Conservation (phyloP, 2,797 vertebrate genomes). For the Lacerta viridis region DNA sequence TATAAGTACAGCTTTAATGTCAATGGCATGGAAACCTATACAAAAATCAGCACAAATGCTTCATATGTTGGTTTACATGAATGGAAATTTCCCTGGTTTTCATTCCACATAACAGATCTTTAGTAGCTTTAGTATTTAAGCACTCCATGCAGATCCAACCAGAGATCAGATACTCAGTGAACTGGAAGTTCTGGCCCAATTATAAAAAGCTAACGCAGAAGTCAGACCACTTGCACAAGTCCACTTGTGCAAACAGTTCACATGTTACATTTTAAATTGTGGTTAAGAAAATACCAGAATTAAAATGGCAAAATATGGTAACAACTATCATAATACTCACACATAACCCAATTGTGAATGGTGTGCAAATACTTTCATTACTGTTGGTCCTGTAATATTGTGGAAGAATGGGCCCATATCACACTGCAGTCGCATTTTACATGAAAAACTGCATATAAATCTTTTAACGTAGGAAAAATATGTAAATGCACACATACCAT, state of each 20-base stretch:
- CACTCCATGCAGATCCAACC: background rate
- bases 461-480: background rate
- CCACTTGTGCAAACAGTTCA: background rate
- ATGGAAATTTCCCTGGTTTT: constrained; percentile 5
- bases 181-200: background rate
- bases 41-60: rapidly evolving
- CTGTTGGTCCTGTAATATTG: background rate
- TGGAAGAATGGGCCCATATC: background rate
- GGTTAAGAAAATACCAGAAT: background rate
- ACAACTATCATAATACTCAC: background rate
- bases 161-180: background rate
- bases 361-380: background rate
- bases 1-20: background rate
- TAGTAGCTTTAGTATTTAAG: constrained; percentile 5
- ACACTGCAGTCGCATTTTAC: background rate
- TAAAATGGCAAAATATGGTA: background rate
- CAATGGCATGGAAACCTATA: background rate
- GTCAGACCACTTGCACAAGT: background rate
- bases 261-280: background rate
- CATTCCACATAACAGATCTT: background rate
- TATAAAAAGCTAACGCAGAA: background rate
- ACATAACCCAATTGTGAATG: background rate
- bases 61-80: background rate
- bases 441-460: background rate
- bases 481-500: background rate